These are phyloP conservation scores for Ashinkailepas kermadecensis DNA, from an alignment of 2,888 invertebrate genomes.

Conservation along the genomic window DNA sequence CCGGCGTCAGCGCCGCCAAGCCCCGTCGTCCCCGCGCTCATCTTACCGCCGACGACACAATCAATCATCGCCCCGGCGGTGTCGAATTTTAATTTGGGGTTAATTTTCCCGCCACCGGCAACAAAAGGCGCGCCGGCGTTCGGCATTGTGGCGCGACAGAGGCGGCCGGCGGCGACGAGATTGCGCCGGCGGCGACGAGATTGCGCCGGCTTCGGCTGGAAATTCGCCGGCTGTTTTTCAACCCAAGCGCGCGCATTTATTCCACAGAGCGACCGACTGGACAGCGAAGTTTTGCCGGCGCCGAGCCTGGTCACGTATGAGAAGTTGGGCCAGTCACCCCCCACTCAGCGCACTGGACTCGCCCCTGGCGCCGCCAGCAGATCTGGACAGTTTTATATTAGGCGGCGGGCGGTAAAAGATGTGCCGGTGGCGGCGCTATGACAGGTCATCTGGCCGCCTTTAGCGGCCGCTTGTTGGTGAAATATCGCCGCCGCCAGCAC, in stretches of 20 bases:
- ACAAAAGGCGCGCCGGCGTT: neutral
- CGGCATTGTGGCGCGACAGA: neutral
- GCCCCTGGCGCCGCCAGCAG: neutral
- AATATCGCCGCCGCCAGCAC: neutral
- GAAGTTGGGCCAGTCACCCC: no score
- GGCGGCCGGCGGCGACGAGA: neutral
- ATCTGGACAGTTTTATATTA: neutral
- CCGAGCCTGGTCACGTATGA: no score
- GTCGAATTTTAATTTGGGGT: constrained; percentile 20
- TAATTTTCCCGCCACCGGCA: constrained; percentile 6
- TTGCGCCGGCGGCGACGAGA: no score
- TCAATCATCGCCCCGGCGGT: constrained; percentile 17
- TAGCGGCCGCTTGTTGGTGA: neutral
- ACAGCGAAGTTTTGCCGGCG: no score
- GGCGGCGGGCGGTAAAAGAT: neutral
- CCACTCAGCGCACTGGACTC: neutral
- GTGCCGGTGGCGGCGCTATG: neutral
- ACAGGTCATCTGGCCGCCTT: neutral
- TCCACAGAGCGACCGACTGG: no score
- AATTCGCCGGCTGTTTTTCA: no score
- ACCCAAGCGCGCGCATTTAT: no score
- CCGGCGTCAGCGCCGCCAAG: no score
- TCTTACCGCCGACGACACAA: neutral
- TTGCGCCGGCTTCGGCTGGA: no score
- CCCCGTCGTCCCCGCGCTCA: neutral